Base-by-base conservation (phyloP, 2,113 vertebrate genomes). In the Thinocorus orbignyianus region DNA sequence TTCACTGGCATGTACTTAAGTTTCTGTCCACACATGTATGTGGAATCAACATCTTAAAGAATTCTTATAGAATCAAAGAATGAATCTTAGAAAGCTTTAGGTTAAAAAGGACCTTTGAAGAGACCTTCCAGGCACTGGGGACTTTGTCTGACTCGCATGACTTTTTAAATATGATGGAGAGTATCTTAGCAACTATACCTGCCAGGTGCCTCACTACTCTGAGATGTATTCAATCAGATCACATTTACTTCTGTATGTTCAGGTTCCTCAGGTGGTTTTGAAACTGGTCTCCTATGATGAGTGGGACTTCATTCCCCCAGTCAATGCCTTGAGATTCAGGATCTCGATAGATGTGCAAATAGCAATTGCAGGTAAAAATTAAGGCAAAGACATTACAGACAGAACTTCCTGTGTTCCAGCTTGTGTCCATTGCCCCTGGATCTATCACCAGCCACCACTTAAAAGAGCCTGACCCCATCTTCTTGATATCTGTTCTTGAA, bases 191-290 rank as follows among this genome's bases (percentile, higher is more conserved):
- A 54, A 19, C 10, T 81, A 5, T 4, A 64, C 16, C 33, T 64
- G 4, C 12, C 39, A 26, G 5, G 15, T 48, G 11, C 4, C 30
- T 66, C 51, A 35, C 8, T 15, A 81, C 14, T 85, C 35, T 64
- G 17, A 78, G 49, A 24, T 39, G 7, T 1, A 17, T 11, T 2
- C 73, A 17, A 19, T 10, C 0, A 2, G 7, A 19, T 78, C 17
- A 2, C 5, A 25, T 11, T 11, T 13, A 41, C 7, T 60, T 55
- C 4, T 23, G 2, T 39, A 41, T 19, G 2, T 61, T 39, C 30
- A 62, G 8, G 9, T 61, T 87, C 23, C 55, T 60, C 14, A 60
- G n/a, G 4, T 24, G 12, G 5, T 69, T 42, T 48, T 4, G 1
- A 41, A 42, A 5, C 9, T 30, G 16, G 54, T 18, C 15, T 24